Percentiles rank a stretch among this genome's conserved stretches.
Conservation (phyloP, 2,113 vertebrate species). For the Otis tarda region DNA sequence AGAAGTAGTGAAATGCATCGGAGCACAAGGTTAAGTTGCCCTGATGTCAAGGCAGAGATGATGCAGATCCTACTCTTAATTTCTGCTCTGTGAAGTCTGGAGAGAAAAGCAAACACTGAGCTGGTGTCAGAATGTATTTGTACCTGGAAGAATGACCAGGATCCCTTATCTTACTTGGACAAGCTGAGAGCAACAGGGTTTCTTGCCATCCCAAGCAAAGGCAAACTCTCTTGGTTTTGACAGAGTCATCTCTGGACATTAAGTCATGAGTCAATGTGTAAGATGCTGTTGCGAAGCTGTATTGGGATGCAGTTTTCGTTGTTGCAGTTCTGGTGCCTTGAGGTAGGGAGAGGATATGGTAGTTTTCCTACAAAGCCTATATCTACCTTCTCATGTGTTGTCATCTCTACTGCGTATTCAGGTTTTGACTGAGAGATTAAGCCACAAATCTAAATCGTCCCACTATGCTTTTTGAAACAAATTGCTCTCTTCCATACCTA, state of each 20-base stretch:
- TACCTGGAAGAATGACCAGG: background rate
- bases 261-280: background rate
- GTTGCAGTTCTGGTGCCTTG: background rate
- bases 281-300: background rate
- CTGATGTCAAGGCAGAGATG: background rate
- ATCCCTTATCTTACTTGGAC: background rate
- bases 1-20: background rate
- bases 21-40: background rate
- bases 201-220: background rate
- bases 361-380: background rate
- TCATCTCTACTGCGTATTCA: background rate
- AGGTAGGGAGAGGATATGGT: background rate
- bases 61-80: background rate
- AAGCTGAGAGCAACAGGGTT: background rate
- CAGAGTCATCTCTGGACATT: background rate
- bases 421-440: background rate
- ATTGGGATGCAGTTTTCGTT: background rate
- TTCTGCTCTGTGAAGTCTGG: background rate
- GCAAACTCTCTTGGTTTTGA: background rate
- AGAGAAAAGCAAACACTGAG: background rate
- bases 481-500: background rate
- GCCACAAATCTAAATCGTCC: background rate
- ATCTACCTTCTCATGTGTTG: background rate
- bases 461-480: background rate
- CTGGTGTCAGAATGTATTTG: background rate